Evolutionary conservation across 2,888 invertebrate species (phyloP).

Genomic region (Brenthis hecate): DNA sequence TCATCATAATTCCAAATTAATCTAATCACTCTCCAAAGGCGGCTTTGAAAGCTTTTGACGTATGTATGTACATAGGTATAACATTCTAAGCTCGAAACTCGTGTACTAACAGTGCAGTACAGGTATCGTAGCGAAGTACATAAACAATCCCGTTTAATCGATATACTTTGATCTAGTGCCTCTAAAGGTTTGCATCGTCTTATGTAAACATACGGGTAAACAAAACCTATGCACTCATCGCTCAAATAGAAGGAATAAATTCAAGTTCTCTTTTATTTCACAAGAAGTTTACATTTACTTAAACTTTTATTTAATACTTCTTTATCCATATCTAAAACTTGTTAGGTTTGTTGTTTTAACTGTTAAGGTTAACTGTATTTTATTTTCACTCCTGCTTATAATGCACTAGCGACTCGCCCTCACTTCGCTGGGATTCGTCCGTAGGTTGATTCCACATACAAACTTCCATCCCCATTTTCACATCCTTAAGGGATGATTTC

Average conservation of each 20-base stretch:
- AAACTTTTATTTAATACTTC: too few relatives aligned
- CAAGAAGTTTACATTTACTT: too few relatives aligned
- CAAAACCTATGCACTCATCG: slow-evolving; percentile 4
- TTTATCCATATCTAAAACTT: too few relatives aligned
- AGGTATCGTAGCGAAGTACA: slow-evolving; percentile 15
- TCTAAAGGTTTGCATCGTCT: slow-evolving; percentile 18
- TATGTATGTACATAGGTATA: background rate
- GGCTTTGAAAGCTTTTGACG: slow-evolving; percentile 3
- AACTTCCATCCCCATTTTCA: too few relatives aligned
- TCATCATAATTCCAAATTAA: background rate
- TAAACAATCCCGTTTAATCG: slow-evolving; percentile 28
- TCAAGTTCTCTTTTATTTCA: background rate
- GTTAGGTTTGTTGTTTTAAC: too few relatives aligned
- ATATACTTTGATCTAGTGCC: slow-evolving; percentile 26
- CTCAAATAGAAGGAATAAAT: background rate
- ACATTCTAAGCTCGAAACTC: slow-evolving; percentile 10
- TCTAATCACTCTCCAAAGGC: slow-evolving; percentile 7
- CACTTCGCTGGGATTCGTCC: too few relatives aligned
- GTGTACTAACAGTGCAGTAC: slow-evolving; percentile 6
- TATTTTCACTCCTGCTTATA: too few relatives aligned
- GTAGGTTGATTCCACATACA: too few relatives aligned
- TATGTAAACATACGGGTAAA: slow-evolving; percentile 22
- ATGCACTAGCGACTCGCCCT: too few relatives aligned
- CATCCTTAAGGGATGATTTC: too few relatives aligned
- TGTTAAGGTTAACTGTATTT: too few relatives aligned